A percentile compares a stretch with the other conserved stretches of the same genome.
Evolutionary conservation across 53 echinoderm and acorn worm genomes (phyloP).

Genomic region (Paracentrotus lividus): DNA sequence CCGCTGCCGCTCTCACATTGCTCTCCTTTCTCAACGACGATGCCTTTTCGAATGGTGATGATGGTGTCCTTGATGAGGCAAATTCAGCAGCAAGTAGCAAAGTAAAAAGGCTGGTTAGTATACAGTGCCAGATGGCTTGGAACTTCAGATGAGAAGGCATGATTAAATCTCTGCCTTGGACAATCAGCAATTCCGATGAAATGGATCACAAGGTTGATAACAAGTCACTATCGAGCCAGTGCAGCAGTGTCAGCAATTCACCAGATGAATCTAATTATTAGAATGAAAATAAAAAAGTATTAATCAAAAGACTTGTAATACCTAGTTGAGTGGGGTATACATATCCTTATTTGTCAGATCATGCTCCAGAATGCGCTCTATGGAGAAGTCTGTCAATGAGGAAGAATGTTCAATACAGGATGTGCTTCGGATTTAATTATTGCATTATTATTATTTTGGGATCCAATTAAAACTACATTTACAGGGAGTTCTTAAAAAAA

Average conservation of each 20-base stretch:
- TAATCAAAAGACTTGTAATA: too few species aligned
- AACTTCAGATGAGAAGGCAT: not conserved
- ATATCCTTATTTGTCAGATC: too few species aligned
- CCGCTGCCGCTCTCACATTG: not conserved
- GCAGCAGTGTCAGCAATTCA: not conserved
- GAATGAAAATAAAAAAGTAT: too few species aligned
- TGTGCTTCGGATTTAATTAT: too few species aligned
- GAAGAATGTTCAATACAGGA: too few species aligned
- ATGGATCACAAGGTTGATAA: not conserved
- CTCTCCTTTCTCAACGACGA: not conserved
- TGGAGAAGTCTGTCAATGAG: too few species aligned
- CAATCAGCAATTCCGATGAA: not conserved
- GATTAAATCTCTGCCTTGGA: not conserved
- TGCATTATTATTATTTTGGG: too few species aligned
- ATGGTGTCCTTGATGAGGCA: constrained; percentile 21
- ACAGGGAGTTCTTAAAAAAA: too few species aligned
- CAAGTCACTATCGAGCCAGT: not conserved
- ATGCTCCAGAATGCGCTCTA: too few species aligned
- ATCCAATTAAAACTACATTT: too few species aligned
- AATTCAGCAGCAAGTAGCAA: not conserved
- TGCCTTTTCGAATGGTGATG: not conserved
- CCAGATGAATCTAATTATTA: not conserved
- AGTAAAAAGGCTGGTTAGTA: not conserved
- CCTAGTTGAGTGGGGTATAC: too few species aligned
- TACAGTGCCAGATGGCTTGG: not conserved